Evolutionary conservation across 2,888 invertebrate species (phyloP), one percentile per base, ranked within the genome.

Genomic region (Adelphocoris suturalis): DNA sequence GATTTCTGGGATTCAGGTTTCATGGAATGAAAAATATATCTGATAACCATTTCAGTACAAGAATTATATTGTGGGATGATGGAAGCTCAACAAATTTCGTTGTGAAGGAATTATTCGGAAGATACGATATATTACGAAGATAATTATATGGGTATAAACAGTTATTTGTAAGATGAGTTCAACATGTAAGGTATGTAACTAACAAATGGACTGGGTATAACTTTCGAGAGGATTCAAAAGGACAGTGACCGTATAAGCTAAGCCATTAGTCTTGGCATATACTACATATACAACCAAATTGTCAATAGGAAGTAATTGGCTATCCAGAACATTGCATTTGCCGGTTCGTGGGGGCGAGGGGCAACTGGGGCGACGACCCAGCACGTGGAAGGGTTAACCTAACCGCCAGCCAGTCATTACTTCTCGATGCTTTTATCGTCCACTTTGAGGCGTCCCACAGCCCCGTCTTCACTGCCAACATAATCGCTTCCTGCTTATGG

Each of bases 401-500:
- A 68, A 37, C 37, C 37, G 37, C 68, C 12, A 27, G 68, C 12
- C 68, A 12, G 68, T 68, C 68, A 68, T 68, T 68, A 68, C 23
- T 68, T 68, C 68, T 68, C 68, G 68, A 68, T 68, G 68, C 68
- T 68, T 68, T 68, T 68, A 68, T 68, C 68, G 68, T 68, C 68
- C 78, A 78, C 78, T 78, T 47, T 78, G 78, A 78, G 46, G 47
- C 78, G 78, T 46, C 78, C 78, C 78, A 78, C 46, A 78, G 28
- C n/a, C 46, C 78, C 78, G n/a, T 46, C 78, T 46, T 78, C 78
- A 52, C 86, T 46, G 46, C 86, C 75, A 75, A 27, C 86, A 75
- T 86, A 75, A 86, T 86, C 75, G 86, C 75, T 86, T 86, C 86
- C 86, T 86, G 13, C 55, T 86, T 82, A 27, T 47, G 48, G 37